Conservation (phyloP, 2,113 vertebrate genomes). For the Excalfactoria chinensis region DNA sequence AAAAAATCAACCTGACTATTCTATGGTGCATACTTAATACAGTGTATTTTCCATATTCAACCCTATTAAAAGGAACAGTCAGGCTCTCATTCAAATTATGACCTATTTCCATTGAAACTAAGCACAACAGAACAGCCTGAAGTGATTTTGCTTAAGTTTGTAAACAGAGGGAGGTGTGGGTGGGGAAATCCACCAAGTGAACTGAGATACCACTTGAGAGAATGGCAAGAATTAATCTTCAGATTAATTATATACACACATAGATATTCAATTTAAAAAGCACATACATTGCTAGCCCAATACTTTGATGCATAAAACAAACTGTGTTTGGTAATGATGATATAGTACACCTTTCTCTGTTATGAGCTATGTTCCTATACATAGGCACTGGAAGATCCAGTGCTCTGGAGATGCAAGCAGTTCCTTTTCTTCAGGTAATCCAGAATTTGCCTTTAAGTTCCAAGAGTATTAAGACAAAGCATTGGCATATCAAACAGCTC, state of each 20-base stretch:
- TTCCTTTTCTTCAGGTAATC: not conserved
- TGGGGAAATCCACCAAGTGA: not conserved
- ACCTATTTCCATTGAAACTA: not conserved
- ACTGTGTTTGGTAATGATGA: not conserved
- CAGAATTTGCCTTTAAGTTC: slow-evolving; percentile 16
- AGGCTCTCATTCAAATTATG: not conserved
- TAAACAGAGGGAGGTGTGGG: not conserved
- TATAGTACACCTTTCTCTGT: not conserved
- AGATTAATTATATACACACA: not conserved
- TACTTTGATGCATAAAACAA: fast-evolving
- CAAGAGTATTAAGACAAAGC: not conserved
- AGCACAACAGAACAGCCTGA: not conserved
- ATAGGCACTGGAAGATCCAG: not conserved
- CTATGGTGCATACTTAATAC: not conserved
- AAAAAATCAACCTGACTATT: not conserved
- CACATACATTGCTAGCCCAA: not conserved
- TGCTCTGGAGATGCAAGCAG: not conserved
- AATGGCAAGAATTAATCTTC: not conserved
- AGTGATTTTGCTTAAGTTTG: not conserved
- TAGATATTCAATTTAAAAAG: not conserved
- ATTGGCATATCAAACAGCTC: slow-evolving; percentile 12
- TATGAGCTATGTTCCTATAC: not conserved
- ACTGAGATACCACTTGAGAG: not conserved
- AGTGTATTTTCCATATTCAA: not conserved
- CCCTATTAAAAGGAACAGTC: not conserved